These are phyloP conservation scores for Tychaedon coryphoeus DNA, from an alignment of 2,113 vertebrate genomes.

Conservation along the genomic window DNA sequence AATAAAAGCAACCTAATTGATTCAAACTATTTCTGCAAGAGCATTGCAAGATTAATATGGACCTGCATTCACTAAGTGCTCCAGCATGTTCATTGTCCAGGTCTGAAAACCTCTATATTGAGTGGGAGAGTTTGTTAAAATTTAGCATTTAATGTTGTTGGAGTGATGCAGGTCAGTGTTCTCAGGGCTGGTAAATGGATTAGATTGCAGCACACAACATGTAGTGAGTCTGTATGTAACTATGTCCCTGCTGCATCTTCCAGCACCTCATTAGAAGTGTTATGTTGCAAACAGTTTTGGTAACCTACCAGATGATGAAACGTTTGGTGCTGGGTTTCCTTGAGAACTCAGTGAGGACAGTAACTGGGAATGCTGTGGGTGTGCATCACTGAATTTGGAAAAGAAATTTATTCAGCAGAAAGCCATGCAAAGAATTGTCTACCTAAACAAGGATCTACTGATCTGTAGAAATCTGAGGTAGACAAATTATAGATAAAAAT, in stretches of 20 bases:
- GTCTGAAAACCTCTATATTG: neutral
- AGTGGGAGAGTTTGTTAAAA: neutral
- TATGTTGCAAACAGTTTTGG: neutral
- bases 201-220: neutral
- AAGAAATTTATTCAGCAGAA: neutral
- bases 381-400: neutral
- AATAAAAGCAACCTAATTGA: neutral
- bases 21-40: neutral
- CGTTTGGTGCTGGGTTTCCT: neutral
- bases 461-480: neutral
- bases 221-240: rapidly evolving
- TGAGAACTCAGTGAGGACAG: neutral
- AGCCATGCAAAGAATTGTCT: neutral
- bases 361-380: neutral
- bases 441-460: neutral
- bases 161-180: neutral
- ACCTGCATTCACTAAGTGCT: neutral
- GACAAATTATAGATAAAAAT: neutral
- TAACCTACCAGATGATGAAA: neutral
- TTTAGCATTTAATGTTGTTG: neutral
- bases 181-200: neutral
- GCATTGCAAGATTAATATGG: neutral
- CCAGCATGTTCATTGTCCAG: neutral
- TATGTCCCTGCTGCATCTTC: neutral
- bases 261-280: neutral